Percentiles rank a stretch among this genome's conserved stretches.
Evolutionary conservation across 2,113 vertebrate genomes (phyloP).

Genomic region (Atrichornis clamosus): DNA sequence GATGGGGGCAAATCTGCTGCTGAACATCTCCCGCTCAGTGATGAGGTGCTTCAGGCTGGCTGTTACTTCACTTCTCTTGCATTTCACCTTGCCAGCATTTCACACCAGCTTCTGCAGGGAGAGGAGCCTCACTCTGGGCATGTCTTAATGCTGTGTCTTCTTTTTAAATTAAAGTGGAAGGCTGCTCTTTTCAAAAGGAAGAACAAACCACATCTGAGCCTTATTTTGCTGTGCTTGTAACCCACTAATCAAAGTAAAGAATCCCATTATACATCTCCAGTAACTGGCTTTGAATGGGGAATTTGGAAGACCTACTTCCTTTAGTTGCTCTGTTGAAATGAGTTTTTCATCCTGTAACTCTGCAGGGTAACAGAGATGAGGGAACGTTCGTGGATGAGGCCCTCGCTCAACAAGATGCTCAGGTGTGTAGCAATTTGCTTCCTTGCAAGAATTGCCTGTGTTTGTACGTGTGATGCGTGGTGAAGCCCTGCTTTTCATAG

Average conservation of each 20-base stretch:
- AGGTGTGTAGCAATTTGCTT: constrained; percentile 70
- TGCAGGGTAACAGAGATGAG: constrained; percentile 88
- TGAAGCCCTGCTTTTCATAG: neutral
- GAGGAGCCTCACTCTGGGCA: neutral
- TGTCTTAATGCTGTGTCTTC: neutral
- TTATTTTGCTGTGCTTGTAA: neutral
- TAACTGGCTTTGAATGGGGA: neutral
- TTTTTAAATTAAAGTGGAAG: neutral
- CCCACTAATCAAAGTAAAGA: neutral
- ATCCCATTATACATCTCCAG: neutral
- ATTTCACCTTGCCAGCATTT: neutral
- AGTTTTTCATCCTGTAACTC: neutral
- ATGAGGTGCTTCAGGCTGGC: neutral
- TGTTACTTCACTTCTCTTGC: neutral
- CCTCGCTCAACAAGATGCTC: constrained; percentile 82
- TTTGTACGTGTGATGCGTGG: neutral
- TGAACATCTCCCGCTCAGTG: neutral
- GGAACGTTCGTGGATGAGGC: constrained; percentile 75
- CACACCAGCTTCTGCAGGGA: neutral
- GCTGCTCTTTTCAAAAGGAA: neutral
- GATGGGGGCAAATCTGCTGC: neutral
- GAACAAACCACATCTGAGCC: neutral
- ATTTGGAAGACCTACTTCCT: neutral
- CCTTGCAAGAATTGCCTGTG: neutral
- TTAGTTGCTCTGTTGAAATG: neutral